Evolutionary conservation across 2,113 vertebrate genomes (phyloP).

Genomic region (Colius striatus): DNA sequence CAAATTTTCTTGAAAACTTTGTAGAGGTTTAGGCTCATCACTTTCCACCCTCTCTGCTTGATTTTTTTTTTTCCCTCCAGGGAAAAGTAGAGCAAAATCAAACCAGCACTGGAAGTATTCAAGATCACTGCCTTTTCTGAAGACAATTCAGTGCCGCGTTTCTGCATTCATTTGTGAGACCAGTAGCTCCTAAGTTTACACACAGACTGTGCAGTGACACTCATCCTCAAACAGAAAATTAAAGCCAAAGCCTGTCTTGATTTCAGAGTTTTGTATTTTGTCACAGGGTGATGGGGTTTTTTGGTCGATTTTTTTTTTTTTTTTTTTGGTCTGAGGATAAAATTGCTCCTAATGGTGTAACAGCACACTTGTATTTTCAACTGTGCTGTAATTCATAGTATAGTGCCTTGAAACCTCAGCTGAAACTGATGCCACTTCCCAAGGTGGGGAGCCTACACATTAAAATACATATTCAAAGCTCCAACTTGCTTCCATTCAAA

Average conservation of each 20-base stretch:
- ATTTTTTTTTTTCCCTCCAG: background rate
- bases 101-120: background rate
- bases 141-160: background rate
- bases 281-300: too few species aligned
- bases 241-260: background rate
- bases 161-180: background rate
- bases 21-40: background rate
- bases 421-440: background rate
- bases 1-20: background rate
- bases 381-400: background rate
- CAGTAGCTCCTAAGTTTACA: background rate
- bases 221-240: background rate
- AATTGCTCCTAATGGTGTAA: background rate
- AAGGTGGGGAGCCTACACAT: background rate
- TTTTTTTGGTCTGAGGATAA: background rate
- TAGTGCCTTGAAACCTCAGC: background rate
- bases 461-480: background rate
- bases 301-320: too few species aligned
- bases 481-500: background rate
- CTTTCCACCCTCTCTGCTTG: fast-evolving
- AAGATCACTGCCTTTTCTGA: background rate
- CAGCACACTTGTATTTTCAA: background rate
- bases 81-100: background rate
- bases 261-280: background rate
- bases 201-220: background rate